A percentile compares a stretch with the other conserved stretches of the same genome.
Evolutionary conservation across 2,797 vertebrate species (phyloP).

Genomic region (Falco rusticolus): DNA sequence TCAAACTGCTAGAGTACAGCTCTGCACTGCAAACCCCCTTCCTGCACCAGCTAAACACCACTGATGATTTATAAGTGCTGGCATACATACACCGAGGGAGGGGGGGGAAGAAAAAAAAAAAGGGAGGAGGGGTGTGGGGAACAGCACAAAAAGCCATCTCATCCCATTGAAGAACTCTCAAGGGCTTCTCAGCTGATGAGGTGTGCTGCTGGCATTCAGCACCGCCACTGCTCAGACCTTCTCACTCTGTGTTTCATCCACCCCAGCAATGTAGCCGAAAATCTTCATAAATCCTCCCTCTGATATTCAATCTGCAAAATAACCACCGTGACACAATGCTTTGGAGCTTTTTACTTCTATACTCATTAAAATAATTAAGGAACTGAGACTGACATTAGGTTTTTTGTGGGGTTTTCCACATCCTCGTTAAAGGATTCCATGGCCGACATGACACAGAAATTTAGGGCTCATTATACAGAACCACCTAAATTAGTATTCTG

Average conservation of each 20-base stretch:
- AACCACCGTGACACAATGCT: neutral
- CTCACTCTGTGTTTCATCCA: neutral
- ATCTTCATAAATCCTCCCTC: neutral
- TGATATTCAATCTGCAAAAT: constrained; percentile 14
- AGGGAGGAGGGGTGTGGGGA: too few relatives aligned
- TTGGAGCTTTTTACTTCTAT: constrained; percentile 32
- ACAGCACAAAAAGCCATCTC: neutral
- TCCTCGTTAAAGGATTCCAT: constrained; percentile 40
- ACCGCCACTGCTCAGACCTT: neutral
- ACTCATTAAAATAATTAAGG: constrained; percentile 61
- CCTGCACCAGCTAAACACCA: neutral
- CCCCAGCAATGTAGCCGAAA: neutral
- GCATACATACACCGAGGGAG: rapidly evolving
- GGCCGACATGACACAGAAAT: constrained; percentile 51
- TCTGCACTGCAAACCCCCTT: rapidly evolving
- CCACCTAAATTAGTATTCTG: constrained; percentile 52
- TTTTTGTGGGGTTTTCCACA: neutral
- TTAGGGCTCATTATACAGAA: constrained; percentile 57
- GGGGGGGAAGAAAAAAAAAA: neutral
- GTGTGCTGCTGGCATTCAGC: neutral
- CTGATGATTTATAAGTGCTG: neutral
- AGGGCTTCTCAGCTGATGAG: neutral
- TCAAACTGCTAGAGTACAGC: neutral
- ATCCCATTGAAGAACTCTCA: neutral
- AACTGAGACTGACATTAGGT: constrained; percentile 7